Evolutionary conservation across 2,888 invertebrate genomes (phyloP).

Genomic region (Hermaeophaga mercurialis): DNA sequence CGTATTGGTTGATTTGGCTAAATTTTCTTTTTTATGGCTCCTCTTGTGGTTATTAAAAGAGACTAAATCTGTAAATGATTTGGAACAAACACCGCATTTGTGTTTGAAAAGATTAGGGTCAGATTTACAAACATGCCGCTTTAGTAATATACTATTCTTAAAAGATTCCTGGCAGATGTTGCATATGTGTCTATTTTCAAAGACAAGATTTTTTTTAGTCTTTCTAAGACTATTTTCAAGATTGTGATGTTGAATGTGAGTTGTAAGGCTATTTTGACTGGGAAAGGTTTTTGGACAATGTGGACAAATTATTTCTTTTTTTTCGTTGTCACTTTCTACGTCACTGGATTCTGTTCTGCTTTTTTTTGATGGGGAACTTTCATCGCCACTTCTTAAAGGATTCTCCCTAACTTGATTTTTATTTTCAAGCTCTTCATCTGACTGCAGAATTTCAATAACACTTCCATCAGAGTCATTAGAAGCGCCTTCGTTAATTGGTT

Average conservation of each 20-base stretch:
- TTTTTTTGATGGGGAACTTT: conserved; percentile 40
- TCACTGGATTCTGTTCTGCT: conserved; percentile 36
- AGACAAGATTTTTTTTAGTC: conserved; percentile 23
- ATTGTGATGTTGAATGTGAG: conserved; percentile 53
- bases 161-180: conserved; percentile 47
- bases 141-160: conserved; percentile 50
- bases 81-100: conserved; percentile 48
- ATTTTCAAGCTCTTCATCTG: conserved; percentile 38
- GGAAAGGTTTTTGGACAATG: conserved; percentile 54
- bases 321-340: conserved; percentile 28
- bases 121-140: conserved; percentile 44
- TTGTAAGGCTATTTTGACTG: conserved; percentile 52
- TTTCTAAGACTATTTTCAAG: conserved; percentile 43
- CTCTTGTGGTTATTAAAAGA: conserved; percentile 48
- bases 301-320: conserved; percentile 48
- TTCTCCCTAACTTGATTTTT: conserved; percentile 25
- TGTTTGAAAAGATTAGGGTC: conserved; percentile 29
- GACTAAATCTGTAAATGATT: conserved; percentile 42
- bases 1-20: conserved; percentile 45
- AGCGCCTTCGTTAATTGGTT: conserved; percentile 36
- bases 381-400: conserved; percentile 32
- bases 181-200: conserved; percentile 50
- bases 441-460: conserved; percentile 44
- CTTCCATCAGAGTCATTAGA: conserved; percentile 37
- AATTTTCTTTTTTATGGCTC: conserved; percentile 47